Conservation (phyloP, 2,797 vertebrate genomes). For the Lagocephalus sceleratus region DNA sequence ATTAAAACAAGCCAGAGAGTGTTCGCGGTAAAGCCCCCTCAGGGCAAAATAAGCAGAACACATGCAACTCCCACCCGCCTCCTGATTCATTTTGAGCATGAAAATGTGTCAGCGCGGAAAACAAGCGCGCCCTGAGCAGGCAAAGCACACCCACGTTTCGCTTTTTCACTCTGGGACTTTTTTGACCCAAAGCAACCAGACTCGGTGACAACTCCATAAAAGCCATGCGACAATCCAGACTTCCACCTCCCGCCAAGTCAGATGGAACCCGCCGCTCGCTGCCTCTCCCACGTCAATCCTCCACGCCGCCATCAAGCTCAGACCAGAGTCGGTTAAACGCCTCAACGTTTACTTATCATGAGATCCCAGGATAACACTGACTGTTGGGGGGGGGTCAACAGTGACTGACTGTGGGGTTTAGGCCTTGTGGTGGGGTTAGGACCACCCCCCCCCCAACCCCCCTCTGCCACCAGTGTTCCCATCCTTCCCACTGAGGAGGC, state of each 20-base stretch:
- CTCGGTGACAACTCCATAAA: slow-evolving; percentile 35
- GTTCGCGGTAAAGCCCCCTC: slow-evolving; percentile 30
- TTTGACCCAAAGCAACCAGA: slow-evolving; percentile 23
- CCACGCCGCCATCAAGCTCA: slow-evolving; percentile 50
- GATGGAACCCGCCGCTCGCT: slow-evolving; percentile 42
- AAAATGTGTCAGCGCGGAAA: slow-evolving; percentile 29
- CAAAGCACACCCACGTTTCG: slow-evolving; percentile 15
- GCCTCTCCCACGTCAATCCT: slow-evolving; percentile 58
- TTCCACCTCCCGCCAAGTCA: slow-evolving; percentile 20
- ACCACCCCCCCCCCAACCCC: slow-evolving; percentile 39
- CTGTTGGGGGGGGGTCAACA: slow-evolving; percentile 42
- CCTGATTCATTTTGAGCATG: slow-evolving; percentile 30
- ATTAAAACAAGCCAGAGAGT: slow-evolving; percentile 53
- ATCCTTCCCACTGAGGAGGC: background rate
- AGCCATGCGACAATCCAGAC: slow-evolving; percentile 26
- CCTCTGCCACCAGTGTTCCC: slow-evolving; percentile 19
- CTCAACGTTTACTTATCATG: too few species aligned
- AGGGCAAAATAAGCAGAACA: slow-evolving; percentile 30
- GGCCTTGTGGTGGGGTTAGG: slow-evolving; percentile 40
- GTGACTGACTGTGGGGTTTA: slow-evolving; percentile 60
- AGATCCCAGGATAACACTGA: slow-evolving; percentile 51
- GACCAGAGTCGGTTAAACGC: slow-evolving; percentile 37
- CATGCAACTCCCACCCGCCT: slow-evolving; percentile 19
- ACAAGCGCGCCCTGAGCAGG: slow-evolving; percentile 22
- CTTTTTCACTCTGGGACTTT: slow-evolving; percentile 30